Evolutionary conservation across 2,888 invertebrate species (phyloP).

Genomic region (Pomacea canaliculata): DNA sequence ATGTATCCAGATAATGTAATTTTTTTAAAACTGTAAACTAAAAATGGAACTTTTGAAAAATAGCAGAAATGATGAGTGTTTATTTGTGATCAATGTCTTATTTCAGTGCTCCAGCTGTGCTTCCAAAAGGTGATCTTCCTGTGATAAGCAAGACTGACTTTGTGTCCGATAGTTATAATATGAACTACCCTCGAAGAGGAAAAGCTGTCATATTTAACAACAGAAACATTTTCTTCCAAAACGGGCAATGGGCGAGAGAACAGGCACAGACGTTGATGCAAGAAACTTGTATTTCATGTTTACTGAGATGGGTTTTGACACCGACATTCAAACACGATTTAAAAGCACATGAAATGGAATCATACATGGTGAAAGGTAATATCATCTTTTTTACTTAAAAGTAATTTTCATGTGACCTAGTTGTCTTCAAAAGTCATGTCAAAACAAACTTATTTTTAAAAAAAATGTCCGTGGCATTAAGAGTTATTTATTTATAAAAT

Average conservation of each 20-base stretch:
- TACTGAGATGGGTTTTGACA: slow-evolving; percentile 77
- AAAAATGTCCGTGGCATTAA: no score
- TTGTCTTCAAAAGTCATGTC: no score
- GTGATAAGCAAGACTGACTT: slow-evolving; percentile 24
- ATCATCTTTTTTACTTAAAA: neutral
- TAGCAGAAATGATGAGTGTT: no score
- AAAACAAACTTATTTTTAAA: no score
- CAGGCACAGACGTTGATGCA: slow-evolving; percentile 89
- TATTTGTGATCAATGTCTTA: no score
- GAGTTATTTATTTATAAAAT: no score
- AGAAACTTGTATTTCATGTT: slow-evolving; percentile 77
- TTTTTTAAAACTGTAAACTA: no score
- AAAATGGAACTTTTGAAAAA: no score
- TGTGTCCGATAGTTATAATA: slow-evolving; percentile 79
- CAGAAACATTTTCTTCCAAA: slow-evolving; percentile 69
- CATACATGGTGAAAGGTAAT: slow-evolving; percentile 76
- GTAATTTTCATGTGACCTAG: no score
- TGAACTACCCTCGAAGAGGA: slow-evolving; percentile 85
- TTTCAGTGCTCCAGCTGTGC: no score
- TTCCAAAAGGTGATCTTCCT: no score
- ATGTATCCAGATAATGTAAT: no score
- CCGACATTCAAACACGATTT: slow-evolving; percentile 79
- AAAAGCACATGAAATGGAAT: slow-evolving; percentile 78
- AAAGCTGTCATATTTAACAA: slow-evolving; percentile 93
- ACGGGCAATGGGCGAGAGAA: slow-evolving; percentile 67